A percentile compares a stretch with the other conserved stretches of the same genome.
Conservation (phyloP, 2,113 vertebrate genomes). For the Egretta garzetta region DNA sequence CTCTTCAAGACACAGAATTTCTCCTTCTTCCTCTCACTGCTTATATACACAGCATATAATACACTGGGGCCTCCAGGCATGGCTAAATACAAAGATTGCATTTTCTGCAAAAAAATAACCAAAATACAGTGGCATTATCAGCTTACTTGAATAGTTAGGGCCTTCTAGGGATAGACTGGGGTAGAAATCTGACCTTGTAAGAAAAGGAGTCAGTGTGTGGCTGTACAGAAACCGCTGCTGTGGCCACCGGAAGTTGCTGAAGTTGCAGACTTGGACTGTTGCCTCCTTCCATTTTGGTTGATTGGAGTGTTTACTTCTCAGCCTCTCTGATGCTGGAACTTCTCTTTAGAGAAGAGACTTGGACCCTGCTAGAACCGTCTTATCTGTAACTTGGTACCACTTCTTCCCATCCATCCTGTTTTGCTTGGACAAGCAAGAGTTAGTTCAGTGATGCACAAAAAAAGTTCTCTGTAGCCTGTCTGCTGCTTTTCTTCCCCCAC, state of each 20-base stretch:
- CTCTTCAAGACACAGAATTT: not conserved
- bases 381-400: not conserved
- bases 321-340: not conserved
- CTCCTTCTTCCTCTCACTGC: not conserved
- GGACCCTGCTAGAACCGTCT: not conserved
- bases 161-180: not conserved
- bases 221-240: slow-evolving; percentile 16
- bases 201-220: slow-evolving; percentile 73
- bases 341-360: not conserved
- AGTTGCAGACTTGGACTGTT: slow-evolving; percentile 53
- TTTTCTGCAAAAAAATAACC: not conserved
- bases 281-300: slow-evolving; percentile 70
- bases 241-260: slow-evolving; percentile 60
- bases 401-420: slow-evolving; percentile 31
- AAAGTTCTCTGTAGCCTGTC: not conserved
- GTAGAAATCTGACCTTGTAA: slow-evolving; percentile 76
- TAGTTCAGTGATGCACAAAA: not conserved
- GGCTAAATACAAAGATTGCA: not conserved
- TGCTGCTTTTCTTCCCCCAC: not conserved
- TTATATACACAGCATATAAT: not conserved
- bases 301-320: not conserved
- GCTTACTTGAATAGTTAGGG: not conserved
- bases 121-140: not conserved
- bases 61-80: not conserved
- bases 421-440: not conserved